phyloP scores from a whole-genome alignment of 1,140 invertebrate species.

The Orius insidiosus region DNA sequence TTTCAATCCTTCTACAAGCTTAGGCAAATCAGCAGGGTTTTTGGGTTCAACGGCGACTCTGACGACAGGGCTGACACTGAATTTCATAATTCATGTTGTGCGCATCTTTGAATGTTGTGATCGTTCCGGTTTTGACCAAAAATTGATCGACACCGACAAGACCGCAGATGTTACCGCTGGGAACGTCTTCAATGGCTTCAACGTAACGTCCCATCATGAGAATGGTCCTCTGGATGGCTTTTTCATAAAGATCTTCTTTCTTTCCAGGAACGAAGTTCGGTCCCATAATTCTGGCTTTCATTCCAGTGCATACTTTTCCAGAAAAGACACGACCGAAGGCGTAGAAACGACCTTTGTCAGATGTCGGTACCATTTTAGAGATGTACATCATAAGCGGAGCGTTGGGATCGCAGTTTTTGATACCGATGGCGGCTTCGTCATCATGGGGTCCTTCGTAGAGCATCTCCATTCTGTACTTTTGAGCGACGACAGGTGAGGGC shows the following conservation, averaged over 20 bases:
- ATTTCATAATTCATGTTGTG: slow-evolving; percentile 99
- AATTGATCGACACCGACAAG: slow-evolving; percentile 99
- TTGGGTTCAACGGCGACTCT: slow-evolving; percentile 98
- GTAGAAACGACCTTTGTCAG: slow-evolving; percentile 99
- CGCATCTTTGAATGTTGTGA: slow-evolving; percentile 96
- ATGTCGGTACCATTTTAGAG: slow-evolving; percentile 99
- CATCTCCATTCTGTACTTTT: slow-evolving; percentile 99
- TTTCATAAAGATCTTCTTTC: slow-evolving; percentile 98
- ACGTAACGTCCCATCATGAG: slow-evolving; percentile 99
- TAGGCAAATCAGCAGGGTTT: slow-evolving; percentile 97
- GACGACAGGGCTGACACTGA: slow-evolving; percentile 98
- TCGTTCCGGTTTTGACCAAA: slow-evolving; percentile 98
- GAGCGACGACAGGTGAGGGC: slow-evolving; percentile 95
- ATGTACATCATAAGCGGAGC: slow-evolving; percentile 99
- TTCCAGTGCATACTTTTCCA: slow-evolving; percentile 81
- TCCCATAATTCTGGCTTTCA: slow-evolving; percentile 96
- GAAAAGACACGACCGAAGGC: slow-evolving; percentile 99
- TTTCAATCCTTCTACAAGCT: slow-evolving; percentile 95
- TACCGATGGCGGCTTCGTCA: slow-evolving; percentile 86
- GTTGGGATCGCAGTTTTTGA: slow-evolving; percentile 85
- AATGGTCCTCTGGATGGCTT: slow-evolving; percentile 97
- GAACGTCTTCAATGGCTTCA: slow-evolving; percentile 98
- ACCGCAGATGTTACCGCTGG: slow-evolving; percentile 98
- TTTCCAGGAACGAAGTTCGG: slow-evolving; percentile 95
- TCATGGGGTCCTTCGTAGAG: slow-evolving; percentile 95